Evolutionary conservation across 2,113 vertebrate genomes (phyloP), one percentile per base, ranked within the genome.

Genomic region (Papio anubis): DNA sequence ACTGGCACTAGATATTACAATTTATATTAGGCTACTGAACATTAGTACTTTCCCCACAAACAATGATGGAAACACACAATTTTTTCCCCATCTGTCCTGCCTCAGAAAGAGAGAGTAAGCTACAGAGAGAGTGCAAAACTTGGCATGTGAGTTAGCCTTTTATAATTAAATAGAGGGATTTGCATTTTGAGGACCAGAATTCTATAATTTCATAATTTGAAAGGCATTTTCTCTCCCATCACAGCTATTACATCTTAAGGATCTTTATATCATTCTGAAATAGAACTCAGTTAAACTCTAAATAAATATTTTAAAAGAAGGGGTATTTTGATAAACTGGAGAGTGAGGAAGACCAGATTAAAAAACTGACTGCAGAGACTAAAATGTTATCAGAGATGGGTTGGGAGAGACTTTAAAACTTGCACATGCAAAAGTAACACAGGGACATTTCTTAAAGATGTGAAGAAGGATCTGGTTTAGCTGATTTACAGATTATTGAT

Each of bases 161-260:
- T 57, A 95, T 82, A 78, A 68, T 61, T 50, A 82, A 82, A 90
- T 90, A 40, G 35, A 43, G 90, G 48, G 50, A 52, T 96, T 92
- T 81, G 59, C 95, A 86, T 83, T 97, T 91, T 95, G 66, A 89
- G 75, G 75, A 90, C 25, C 23, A 73, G 92, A 76, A 66, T 5
- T 91, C 52, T 32, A 91, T 55, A 85, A 86, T 89, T 83, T 95
- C n/a, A 94, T 43, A 95, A 89, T 12, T 12, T 85, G 27, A 96
- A 86, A 57, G 20, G 50, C 45, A 95, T 85, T 57, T 95, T 70
- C 78, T 82, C 38, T 80, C 9, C 35, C 35, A 84, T n/a, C 55
- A 90, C 48, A 83, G 52, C 59, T 52, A 10, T 40, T 35, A 48
- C 18, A 88, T 18, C 43, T 96, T 93, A 84, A 97, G 64, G 94